Conservation (phyloP, 2,888 invertebrate genomes). For the Euplagia quadripunctaria region DNA sequence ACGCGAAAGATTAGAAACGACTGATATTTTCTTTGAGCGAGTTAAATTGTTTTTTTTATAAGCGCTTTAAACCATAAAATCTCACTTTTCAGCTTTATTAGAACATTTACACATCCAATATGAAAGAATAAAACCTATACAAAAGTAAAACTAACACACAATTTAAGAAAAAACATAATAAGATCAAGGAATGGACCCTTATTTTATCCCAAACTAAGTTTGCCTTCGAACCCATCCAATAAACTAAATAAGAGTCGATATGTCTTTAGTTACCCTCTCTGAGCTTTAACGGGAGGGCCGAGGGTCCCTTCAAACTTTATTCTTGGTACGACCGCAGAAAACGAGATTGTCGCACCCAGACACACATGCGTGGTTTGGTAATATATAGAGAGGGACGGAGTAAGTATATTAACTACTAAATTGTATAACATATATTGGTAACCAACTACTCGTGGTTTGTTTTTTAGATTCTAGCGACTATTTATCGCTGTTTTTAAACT, state of each 20-base stretch:
- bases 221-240: constrained; percentile 48
- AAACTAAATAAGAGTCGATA: constrained; percentile 55
- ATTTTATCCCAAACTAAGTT: constrained; percentile 51
- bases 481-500: no score
- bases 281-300: constrained; percentile 32
- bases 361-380: constrained; percentile 13
- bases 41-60: no score
- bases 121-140: not conserved
- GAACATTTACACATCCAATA: no score
- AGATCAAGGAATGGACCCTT: constrained; percentile 35
- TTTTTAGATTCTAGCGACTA: not conserved
- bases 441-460: not conserved
- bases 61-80: no score
- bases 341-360: constrained; percentile 32
- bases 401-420: not conserved
- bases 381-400: not conserved
- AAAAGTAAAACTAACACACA: not conserved
- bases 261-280: constrained; percentile 51
- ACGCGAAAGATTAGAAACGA: no score
- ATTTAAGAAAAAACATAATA: constrained; percentile 8
- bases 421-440: not conserved
- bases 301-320: constrained; percentile 45
- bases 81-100: no score
- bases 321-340: constrained; percentile 36
- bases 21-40: no score